A percentile compares a stretch with the other conserved stretches of the same genome.
phyloP scores from a whole-genome alignment of 2,797 vertebrate species.

The Lacerta agilis region DNA sequence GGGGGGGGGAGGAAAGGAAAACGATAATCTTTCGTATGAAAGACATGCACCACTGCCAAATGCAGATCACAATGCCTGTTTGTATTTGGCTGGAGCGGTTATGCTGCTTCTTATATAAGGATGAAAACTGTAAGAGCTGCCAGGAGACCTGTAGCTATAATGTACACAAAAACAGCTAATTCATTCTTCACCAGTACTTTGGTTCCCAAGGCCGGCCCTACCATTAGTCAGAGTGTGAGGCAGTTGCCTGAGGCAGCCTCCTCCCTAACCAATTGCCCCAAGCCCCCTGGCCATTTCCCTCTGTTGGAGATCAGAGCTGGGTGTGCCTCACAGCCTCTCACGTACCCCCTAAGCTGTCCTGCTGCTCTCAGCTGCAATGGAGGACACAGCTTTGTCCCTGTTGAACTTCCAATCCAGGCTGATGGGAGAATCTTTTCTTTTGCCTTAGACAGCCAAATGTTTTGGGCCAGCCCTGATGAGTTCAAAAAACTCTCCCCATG shows the following conservation, averaged over 20 bases:
- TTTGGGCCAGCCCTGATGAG: too few species aligned
- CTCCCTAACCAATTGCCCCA: too few species aligned
- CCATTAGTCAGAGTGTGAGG: not conserved
- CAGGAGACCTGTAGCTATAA: not conserved
- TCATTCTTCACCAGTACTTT: not conserved
- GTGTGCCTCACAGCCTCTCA: too few species aligned
- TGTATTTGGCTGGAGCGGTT: rapidly evolving
- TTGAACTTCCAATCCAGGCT: not conserved
- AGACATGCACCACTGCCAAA: not conserved
- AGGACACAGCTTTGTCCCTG: not conserved
- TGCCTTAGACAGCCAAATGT: too few species aligned
- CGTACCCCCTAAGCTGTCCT: too few species aligned
- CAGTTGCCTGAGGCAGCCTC: too few species aligned
- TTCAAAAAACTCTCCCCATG: not conserved
- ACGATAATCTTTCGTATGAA: not conserved
- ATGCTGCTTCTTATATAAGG: not conserved
- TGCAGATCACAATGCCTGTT: not conserved
- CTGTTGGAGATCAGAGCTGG: too few species aligned
- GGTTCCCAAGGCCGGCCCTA: not conserved
- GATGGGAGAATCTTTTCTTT: too few species aligned
- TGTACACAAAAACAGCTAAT: not conserved
- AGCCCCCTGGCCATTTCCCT: too few species aligned
- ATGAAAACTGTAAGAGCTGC: not conserved
- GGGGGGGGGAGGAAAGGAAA: not conserved
- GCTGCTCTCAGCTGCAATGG: too few species aligned